Conservation (phyloP, 2,113 vertebrate species). For the Tricholaema leucomelas region DNA sequence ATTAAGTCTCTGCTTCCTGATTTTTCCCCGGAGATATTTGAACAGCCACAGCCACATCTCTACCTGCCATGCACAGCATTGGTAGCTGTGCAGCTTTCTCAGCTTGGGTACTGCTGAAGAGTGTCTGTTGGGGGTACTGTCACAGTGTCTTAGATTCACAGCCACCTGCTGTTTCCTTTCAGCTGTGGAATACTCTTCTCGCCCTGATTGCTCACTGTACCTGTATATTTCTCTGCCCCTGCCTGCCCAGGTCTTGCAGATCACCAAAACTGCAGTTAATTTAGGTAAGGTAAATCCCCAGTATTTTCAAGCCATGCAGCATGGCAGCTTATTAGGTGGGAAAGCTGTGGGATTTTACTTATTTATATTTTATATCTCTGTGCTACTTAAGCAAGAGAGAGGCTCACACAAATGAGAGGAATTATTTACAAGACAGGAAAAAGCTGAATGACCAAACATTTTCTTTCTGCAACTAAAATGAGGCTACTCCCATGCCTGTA, state of each 20-base stretch:
- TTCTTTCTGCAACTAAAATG: neutral
- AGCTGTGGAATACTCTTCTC: neutral
- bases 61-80: neutral
- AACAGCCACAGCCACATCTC: neutral
- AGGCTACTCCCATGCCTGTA: neutral
- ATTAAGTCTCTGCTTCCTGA: neutral
- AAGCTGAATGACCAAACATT: neutral
- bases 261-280: neutral
- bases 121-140: too few relatives aligned
- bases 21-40: neutral
- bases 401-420: neutral
- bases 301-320: neutral
- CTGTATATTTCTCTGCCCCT: neutral
- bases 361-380: neutral
- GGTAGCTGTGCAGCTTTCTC: neutral
- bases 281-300: neutral
- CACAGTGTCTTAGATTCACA: neutral
- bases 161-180: neutral
- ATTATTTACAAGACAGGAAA: neutral
- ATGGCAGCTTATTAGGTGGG: neutral
- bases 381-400: neutral
- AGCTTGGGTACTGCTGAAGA: neutral
- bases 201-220: neutral
- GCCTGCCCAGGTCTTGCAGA: neutral
- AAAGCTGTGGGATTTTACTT: neutral